Base-by-base conservation (phyloP, 2,888 invertebrate genomes). In the Diachrysia chrysitis region DNA sequence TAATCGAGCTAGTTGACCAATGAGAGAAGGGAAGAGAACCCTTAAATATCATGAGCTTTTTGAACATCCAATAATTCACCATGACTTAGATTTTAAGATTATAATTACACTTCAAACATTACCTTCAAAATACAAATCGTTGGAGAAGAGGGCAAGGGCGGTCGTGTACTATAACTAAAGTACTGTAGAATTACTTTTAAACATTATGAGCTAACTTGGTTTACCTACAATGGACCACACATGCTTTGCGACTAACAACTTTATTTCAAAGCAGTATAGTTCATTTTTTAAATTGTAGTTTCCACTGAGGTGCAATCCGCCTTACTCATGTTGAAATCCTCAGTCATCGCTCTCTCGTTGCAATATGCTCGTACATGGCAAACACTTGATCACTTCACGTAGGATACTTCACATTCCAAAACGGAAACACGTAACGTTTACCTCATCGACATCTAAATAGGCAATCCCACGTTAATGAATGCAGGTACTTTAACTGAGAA, bases 311-410 rank as follows among this genome's bases (percentile, higher is more conserved):
- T 46, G 17, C n/a, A 46, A 6, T 19, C 17, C 6, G 3, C 46
- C 46, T 0, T 21, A 51, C 21, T 51, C 1, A 29, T 19, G 35
- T 19, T 35, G 16, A 57, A 51, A 51, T 21, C 37, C 17, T 2
- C 5, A 57, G 57, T 57, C 57, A 37, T 42, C 57, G 21, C 57
- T 58, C 42, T 42, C 42, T 23, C 58, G 23, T 58, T 58, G 42
- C 25, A 58, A 17, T 46, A 58, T 32, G 32, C 32, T 32, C 32
- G 32, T 42, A 16, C 42, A 58, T 10, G 23, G 58, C 58, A n/a
- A 58, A 58, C 58, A 25, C n/a, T 46, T n/a, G 4, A 25, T 23
- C 19, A n/a, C 19, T 23, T 37, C 57, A 37, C 57, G 35, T 57
- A 57, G 35, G 35, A 19, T 21, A 21, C 56, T 57, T 35, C 17